These are phyloP conservation scores for Masticophis lateralis DNA, from an alignment of 2,797 vertebrate genomes.

Conservation along the genomic window DNA sequence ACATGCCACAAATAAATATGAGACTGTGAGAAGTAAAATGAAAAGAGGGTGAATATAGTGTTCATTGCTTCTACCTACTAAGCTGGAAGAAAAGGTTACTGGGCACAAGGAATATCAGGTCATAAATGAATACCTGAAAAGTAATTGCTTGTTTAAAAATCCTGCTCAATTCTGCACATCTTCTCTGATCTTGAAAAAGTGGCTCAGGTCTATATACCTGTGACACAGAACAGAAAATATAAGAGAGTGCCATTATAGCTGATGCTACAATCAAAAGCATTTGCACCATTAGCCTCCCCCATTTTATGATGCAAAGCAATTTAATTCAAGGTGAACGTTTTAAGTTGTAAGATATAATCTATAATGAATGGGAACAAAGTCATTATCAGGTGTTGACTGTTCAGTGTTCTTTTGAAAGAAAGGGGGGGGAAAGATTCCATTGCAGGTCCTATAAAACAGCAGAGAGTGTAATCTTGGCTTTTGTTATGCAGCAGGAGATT, in stretches of 20 bases:
- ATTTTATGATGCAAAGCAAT: conserved; percentile 3
- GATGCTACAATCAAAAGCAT: neutral
- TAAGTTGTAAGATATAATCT: conserved; percentile 28
- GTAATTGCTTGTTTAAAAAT: neutral
- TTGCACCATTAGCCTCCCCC: conserved; percentile 13
- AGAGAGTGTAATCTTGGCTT: conserved; percentile 21
- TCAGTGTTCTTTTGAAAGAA: conserved; percentile 39
- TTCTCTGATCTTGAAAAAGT: neutral
- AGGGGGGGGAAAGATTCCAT: conserved; percentile 17
- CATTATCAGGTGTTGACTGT: conserved; percentile 42
- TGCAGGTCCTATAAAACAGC: conserved; percentile 25
- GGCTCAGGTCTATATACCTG: neutral
- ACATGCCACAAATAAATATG: neutral
- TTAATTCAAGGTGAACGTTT: conserved; percentile 40
- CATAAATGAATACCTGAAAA: neutral
- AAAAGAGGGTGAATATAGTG: neutral
- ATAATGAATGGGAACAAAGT: conserved; percentile 50
- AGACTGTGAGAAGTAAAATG: neutral
- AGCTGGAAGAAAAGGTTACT: neutral
- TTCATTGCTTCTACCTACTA: neutral
- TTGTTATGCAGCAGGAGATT: neutral
- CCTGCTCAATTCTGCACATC: neutral
- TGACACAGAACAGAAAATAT: neutral
- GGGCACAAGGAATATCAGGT: neutral
- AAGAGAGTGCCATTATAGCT: neutral